These are phyloP conservation scores for Araneus ventricosus DNA, from an alignment of 1,140 invertebrate species.

Conservation along the genomic window DNA sequence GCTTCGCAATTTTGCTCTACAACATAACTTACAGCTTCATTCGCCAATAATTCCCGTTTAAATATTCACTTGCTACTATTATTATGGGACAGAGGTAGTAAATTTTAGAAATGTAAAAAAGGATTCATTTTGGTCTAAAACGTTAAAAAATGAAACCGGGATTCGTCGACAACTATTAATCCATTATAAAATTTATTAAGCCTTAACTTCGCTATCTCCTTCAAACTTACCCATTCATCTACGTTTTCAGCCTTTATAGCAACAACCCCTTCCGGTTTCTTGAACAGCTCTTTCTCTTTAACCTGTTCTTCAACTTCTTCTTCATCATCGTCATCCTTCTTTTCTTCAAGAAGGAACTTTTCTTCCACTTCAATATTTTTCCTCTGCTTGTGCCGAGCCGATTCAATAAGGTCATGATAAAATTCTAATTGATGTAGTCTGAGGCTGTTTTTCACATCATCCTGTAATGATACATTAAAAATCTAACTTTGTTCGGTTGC, in stretches of 20 bases:
- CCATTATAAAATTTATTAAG: too few relatives aligned
- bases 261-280: conserved; percentile 4
- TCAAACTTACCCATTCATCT: conserved; percentile 33
- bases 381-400: conserved; percentile 15
- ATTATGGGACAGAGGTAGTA: too few relatives aligned
- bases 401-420: conserved; percentile 29
- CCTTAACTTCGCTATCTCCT: neutral
- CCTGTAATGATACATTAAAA: neutral
- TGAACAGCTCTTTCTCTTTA: neutral
- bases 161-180: too few relatives aligned
- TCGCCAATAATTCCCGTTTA: too few relatives aligned
- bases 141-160: too few relatives aligned
- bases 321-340: neutral
- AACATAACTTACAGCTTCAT: too few relatives aligned
- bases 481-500: too few relatives aligned
- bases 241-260: neutral
- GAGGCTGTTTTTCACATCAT: neutral
- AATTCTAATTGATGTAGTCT: conserved; percentile 42
- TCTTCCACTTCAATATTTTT: conserved; percentile 5
- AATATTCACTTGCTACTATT: too few relatives aligned
- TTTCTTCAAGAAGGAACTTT: neutral
- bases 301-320: neutral
- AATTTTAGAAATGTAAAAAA: too few relatives aligned
- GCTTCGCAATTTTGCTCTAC: too few relatives aligned
- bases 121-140: too few relatives aligned